These are phyloP conservation scores for Ametastegia equiseti DNA, from an alignment of 2,888 invertebrate genomes.

Conservation along the genomic window DNA sequence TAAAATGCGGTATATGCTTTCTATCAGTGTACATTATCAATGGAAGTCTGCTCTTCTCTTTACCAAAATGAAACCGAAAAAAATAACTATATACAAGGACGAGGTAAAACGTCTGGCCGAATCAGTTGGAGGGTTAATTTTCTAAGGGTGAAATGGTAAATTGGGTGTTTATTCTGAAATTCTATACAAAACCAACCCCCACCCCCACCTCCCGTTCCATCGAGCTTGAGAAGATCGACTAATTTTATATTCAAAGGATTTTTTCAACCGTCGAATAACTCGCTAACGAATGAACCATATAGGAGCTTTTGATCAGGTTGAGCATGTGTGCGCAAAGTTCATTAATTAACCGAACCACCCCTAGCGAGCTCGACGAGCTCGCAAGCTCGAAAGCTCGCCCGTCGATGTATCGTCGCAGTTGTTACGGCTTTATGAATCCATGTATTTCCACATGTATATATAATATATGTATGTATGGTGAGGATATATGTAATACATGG, in stretches of 20 bases:
- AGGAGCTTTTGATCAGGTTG: neutral
- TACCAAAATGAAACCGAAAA: neutral
- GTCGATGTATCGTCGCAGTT: neutral
- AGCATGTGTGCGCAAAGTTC: conserved; percentile 5
- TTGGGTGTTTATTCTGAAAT: too few relatives aligned
- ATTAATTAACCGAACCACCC: conserved; percentile 9
- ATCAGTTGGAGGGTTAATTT: conserved; percentile 21
- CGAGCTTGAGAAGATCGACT: neutral
- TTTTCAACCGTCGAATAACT: neutral
- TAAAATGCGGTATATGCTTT: too few relatives aligned
- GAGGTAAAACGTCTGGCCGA: too few relatives aligned
- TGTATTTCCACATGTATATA: too few relatives aligned
- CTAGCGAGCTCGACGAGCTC: neutral
- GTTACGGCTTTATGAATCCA: neutral
- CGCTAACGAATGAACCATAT: neutral
- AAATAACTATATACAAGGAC: neutral
- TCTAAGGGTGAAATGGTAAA: neutral
- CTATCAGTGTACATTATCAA: too few relatives aligned
- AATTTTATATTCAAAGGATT: neutral
- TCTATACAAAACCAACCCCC: too few relatives aligned
- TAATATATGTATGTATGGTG: neutral
- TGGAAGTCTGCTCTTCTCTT: too few relatives aligned
- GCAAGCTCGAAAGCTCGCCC: too few relatives aligned
- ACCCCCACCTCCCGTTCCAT: too few relatives aligned
- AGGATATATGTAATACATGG: neutral